phyloP scores from a whole-genome alignment of 2,888 invertebrate species.

The Atethmia centrago region DNA sequence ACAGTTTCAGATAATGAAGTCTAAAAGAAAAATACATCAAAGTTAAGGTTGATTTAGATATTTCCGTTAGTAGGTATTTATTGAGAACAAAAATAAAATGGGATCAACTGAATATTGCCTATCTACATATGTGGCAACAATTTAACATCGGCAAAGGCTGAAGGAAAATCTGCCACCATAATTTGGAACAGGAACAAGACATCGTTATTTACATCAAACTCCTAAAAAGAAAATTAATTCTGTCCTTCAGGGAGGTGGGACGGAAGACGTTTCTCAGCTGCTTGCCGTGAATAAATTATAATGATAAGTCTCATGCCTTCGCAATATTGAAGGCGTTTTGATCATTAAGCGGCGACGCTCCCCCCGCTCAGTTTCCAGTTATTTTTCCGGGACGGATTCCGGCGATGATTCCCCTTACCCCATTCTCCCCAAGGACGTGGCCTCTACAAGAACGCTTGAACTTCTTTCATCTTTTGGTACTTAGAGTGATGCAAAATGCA shows the following conservation, averaged over 20 bases:
- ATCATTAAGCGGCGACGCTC: conserved; percentile 80
- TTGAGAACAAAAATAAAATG: neutral
- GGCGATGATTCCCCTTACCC: conserved; percentile 76
- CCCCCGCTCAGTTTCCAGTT: conserved; percentile 76
- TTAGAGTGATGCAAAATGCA: conserved; percentile 75
- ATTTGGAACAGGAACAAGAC: conserved; percentile 15
- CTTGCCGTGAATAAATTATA: conserved; percentile 89
- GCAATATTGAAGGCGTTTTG: conserved; percentile 89
- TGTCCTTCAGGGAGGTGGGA: conserved; percentile 55
- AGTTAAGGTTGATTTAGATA: neutral
- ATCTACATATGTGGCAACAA: neutral
- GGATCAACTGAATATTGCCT: neutral
- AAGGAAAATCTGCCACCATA: conserved; percentile 16
- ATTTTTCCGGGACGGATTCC: conserved; percentile 80
- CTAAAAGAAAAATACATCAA: neutral
- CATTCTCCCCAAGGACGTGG: conserved; percentile 75
- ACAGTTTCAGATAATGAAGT: conserved; percentile 5
- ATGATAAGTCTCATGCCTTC: conserved; percentile 86
- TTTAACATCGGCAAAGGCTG: neutral
- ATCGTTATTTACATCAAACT: conserved; percentile 50
- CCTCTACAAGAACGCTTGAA: conserved; percentile 80
- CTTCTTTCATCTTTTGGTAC: conserved; percentile 83
- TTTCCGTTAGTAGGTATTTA: too few species aligned
- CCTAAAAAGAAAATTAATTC: conserved; percentile 54
- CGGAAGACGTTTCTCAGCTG: conserved; percentile 73